These are phyloP conservation scores for Ladona fulva DNA, from an alignment of 1,140 invertebrate species.

Conservation along the genomic window DNA sequence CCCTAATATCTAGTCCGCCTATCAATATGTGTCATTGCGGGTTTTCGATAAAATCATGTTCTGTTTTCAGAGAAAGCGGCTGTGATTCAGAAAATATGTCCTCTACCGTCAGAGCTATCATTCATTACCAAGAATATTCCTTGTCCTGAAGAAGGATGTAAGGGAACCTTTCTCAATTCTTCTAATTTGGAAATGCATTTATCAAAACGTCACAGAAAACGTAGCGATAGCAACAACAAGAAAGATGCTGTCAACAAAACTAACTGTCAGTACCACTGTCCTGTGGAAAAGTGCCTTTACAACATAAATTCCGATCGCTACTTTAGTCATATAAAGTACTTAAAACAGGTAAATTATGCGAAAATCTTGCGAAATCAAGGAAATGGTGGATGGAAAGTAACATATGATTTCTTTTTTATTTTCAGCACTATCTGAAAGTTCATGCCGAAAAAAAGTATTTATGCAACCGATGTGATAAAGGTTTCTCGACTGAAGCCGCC, in stretches of 20 bases:
- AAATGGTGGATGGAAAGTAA: background rate
- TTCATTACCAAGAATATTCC: constrained; percentile 19
- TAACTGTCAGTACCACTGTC: constrained; percentile 36
- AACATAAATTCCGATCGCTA: constrained; percentile 31
- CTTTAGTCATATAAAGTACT: constrained; percentile 37
- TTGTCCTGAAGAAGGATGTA: constrained; percentile 20
- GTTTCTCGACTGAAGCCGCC: constrained; percentile 43
- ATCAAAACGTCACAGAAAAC: constrained; percentile 19
- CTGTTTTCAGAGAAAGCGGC: background rate
- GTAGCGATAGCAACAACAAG: constrained; percentile 7
- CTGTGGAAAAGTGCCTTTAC: constrained; percentile 35
- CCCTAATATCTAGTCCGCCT: no score
- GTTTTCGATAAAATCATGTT: no score
- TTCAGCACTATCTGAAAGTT: constrained; percentile 52
- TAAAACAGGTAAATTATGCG: constrained; percentile 36
- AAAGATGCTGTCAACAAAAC: background rate
- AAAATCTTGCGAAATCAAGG: background rate
- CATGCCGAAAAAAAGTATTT: constrained; percentile 45
- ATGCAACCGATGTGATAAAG: constrained; percentile 44
- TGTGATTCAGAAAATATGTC: constrained; percentile 19
- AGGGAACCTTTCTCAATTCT: constrained; percentile 18
- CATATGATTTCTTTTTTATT: constrained; percentile 15
- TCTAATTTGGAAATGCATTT: constrained; percentile 21
- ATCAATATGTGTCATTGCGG: no score
- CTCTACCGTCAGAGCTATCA: constrained; percentile 18